Evolutionary conservation across 2,797 vertebrate species (phyloP), one percentile per base, ranked within the genome.

Genomic region (Xyrichtys novacula): DNA sequence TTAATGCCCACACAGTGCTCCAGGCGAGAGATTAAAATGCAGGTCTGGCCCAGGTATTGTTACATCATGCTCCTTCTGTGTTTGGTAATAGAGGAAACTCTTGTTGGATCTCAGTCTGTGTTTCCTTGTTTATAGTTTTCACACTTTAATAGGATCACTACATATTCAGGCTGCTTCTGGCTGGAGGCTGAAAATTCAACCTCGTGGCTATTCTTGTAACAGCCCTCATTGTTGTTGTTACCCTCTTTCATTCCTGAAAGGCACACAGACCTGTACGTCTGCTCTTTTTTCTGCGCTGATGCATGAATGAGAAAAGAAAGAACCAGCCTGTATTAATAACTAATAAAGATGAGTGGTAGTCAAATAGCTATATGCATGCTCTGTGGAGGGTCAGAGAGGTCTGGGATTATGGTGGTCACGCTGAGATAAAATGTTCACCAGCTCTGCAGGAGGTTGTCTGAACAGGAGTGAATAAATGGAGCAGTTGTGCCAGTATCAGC

Each of bases 251-350:
- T 57, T 59, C 50, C 47, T 55, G 12, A 70, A 75, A 73, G 61
- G 47, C 49, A 25, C 42, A 43, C 40, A 40, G 63, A 80, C 57
- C 48, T 66, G 68, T 38, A 50, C 14, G 10, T 74, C 66, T 79
- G 62, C 67, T 67, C 67, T 59, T 63, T 65, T 53, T 61, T 38
- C 36, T 56, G 50, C 67, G 28, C 29, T 25, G 5, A 39, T 10
- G 20, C 65, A 74, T 74, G 31, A 70, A 78, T 64, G 34, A n/a
- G n/a, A n/a, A 81, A 76, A 74, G 67, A 81, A 42, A 25, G 31
- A 46, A 19, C 52, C 40, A 20, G 63, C 25, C 2, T 19, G 71
- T 65, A 67, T 80, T 83, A 53, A 82, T 80, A 61, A 67, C 82
- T 71, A 80, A 72, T 68, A 59, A 23, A 23, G 53, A 67, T 66